Conservation (phyloP, 2,113 vertebrate species). For the Dromaius novaehollandiae region DNA sequence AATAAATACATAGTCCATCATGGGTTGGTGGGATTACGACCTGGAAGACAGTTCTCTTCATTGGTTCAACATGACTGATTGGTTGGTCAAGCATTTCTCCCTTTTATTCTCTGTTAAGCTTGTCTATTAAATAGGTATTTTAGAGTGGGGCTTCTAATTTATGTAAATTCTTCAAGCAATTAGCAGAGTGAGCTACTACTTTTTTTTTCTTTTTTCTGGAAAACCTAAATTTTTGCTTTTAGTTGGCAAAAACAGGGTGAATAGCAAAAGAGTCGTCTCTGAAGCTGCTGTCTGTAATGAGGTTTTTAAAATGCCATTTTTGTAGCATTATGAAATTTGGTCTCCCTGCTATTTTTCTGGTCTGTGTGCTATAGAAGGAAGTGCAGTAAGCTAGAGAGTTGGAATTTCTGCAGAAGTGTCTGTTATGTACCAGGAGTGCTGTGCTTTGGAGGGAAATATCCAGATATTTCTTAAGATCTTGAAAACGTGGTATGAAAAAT, state of each 20-base stretch:
- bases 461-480: constrained; percentile 56
- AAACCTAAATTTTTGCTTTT: neutral
- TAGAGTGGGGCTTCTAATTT: neutral
- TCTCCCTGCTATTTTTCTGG: neutral
- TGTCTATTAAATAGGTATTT: neutral
- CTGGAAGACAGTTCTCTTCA: neutral
- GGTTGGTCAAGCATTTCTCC: neutral
- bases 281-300: neutral
- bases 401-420: constrained; percentile 31
- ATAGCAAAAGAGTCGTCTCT: neutral
- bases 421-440: neutral
- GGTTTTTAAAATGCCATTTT: neutral
- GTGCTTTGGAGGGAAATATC: neutral
- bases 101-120: neutral
- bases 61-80: neutral
- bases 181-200: neutral
- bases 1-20: neutral
- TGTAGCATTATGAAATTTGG: neutral
- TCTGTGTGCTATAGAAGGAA: neutral
- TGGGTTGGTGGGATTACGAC: neutral
- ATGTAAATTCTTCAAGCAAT: neutral
- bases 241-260: neutral
- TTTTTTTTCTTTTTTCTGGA: neutral
- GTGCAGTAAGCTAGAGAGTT: neutral
- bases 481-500: constrained; percentile 55